Evolutionary conservation across 1,140 invertebrate species (phyloP).

Genomic region (Panagrolaimus sp.): DNA sequence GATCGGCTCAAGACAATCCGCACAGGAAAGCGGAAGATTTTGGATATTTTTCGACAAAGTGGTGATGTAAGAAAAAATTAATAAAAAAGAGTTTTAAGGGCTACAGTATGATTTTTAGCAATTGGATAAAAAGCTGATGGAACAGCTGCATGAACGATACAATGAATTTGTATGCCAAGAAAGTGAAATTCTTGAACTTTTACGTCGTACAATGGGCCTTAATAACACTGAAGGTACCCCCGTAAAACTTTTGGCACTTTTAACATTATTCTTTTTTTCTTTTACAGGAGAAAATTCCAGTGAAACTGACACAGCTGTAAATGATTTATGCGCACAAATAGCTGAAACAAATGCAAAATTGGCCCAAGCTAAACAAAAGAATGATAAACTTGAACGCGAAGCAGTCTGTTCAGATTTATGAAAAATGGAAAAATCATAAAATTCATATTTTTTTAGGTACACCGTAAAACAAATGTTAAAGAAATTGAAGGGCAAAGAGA

Average conservation of each 20-base stretch:
- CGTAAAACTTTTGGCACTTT: no score
- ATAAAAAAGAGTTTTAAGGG: no score
- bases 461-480: background rate
- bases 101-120: background rate
- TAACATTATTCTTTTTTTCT: no score
- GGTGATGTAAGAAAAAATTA: background rate
- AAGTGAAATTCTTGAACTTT: background rate
- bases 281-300: background rate
- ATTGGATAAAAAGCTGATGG: conserved; percentile 1
- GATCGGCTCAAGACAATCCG: conserved; percentile 2
- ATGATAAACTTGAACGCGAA: conserved; percentile 1
- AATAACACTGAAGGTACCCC: background rate
- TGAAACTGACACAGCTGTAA: background rate
- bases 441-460: no score
- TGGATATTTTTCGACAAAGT: conserved; percentile 10
- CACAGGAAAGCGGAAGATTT: conserved; percentile 3
- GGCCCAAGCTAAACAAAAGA: background rate
- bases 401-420: background rate
- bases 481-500: background rate
- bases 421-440: background rate
- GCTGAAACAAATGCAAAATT: conserved; percentile 9
- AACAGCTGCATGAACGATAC: conserved; percentile 4
- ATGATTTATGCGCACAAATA: background rate
- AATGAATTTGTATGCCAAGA: conserved; percentile 12
- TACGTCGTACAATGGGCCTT: no score